A percentile compares a stretch with the other conserved stretches of the same genome.
These are phyloP conservation scores for Nothoprocta perdicaria DNA, from an alignment of 2,113 vertebrate species.

Conservation along the genomic window DNA sequence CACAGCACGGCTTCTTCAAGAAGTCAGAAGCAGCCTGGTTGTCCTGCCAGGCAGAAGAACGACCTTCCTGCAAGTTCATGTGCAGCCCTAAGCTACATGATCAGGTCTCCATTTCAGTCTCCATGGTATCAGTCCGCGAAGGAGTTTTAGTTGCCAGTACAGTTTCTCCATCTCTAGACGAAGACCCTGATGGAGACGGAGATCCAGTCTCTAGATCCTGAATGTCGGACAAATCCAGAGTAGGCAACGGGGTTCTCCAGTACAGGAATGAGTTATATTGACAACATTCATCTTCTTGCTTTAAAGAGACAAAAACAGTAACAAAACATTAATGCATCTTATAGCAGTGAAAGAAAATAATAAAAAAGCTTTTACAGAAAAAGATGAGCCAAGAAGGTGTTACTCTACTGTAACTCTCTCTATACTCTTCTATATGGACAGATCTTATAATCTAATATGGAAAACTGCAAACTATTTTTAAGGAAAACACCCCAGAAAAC, in stretches of 20 bases:
- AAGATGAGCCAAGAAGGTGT: neutral
- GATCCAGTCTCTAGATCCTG: conserved; percentile 49
- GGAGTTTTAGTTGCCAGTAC: neutral
- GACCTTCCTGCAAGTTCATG: neutral
- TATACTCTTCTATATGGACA: neutral
- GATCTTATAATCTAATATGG: neutral
- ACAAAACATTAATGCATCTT: neutral
- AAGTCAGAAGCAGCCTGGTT: conserved; percentile 19
- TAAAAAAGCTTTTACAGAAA: neutral
- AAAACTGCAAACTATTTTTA: neutral
- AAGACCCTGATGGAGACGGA: too few species aligned
- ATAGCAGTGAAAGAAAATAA: neutral
- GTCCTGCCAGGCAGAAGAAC: conserved; percentile 8
- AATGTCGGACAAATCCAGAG: conserved; percentile 86
- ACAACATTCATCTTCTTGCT: conserved; percentile 81
- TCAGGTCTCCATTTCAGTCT: conserved; percentile 92
- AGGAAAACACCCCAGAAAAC: neutral
- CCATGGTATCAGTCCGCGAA: conserved; percentile 58
- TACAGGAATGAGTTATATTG: conserved; percentile 91
- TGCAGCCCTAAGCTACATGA: neutral
- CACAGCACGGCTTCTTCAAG: neutral
- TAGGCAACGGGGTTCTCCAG: conserved; percentile 89
- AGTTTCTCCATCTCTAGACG: conserved; percentile 7
- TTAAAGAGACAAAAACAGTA: conserved; percentile 26
- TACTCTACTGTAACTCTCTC: too few species aligned